phyloP scores from a whole-genome alignment of 2,797 vertebrate genomes.

The Capromys pilorides region DNA sequence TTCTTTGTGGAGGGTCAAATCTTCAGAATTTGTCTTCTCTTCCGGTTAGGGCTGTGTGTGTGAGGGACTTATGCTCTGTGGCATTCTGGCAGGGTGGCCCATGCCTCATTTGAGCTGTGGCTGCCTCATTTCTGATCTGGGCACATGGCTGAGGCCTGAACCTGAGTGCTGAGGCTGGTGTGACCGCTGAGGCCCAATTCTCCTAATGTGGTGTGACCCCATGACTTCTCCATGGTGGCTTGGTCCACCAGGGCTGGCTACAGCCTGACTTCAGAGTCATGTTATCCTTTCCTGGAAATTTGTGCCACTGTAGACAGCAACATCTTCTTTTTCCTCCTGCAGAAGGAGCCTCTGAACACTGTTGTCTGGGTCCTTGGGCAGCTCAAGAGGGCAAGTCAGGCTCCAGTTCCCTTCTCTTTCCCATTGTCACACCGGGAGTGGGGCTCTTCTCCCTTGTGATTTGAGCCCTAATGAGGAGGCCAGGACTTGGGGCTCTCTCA shows the following conservation, averaged over 20 bases:
- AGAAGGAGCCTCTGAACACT: not conserved
- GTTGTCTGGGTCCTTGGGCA: not conserved
- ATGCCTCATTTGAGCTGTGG: not conserved
- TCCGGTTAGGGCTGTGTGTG: not conserved
- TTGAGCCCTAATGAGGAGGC: not conserved
- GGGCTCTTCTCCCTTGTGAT: not conserved
- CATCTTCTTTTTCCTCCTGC: not conserved
- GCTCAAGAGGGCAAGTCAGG: not conserved
- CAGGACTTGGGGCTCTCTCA: not conserved
- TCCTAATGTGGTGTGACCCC: not conserved
- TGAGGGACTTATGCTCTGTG: not conserved
- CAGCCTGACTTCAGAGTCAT: not conserved
- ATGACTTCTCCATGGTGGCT: not conserved
- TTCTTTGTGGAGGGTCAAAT: not conserved
- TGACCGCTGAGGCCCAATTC: not conserved
- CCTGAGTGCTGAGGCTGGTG: not conserved
- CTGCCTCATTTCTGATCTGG: not conserved
- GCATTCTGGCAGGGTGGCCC: too few species aligned
- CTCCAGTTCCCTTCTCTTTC: too few species aligned
- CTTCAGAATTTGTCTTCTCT: not conserved
- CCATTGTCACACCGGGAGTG: not conserved
- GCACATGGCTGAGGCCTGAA: not conserved
- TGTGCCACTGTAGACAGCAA: not conserved
- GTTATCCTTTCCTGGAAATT: not conserved
- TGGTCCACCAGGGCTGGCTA: not conserved